A percentile compares a stretch with the other conserved stretches of the same genome.
phyloP scores from a whole-genome alignment of 2,797 vertebrate species.

The Gallirallus australis region DNA sequence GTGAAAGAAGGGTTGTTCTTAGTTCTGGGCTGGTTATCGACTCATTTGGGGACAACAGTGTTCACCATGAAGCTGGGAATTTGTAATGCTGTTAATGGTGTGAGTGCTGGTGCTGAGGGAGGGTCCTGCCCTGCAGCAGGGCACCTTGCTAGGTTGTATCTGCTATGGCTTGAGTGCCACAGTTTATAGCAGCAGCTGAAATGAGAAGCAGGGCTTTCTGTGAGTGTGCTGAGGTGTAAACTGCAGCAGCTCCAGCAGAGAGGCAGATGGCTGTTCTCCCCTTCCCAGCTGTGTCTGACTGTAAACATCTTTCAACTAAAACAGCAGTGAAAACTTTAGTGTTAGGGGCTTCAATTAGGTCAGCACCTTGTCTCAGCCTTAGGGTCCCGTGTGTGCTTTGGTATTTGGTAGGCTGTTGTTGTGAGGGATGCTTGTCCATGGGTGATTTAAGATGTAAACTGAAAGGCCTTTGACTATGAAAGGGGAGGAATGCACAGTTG shows the following conservation, averaged over 20 bases:
- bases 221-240: not conserved
- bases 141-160: fast-evolving
- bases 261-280: not conserved
- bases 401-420: not conserved
- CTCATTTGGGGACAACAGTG: not conserved
- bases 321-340: not conserved
- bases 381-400: not conserved
- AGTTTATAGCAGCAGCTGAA: not conserved
- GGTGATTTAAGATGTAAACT: not conserved
- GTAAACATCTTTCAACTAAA: not conserved
- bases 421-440: fast-evolving
- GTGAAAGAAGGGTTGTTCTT: not conserved
- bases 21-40: not conserved
- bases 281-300: not conserved
- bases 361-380: not conserved
- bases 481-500: fast-evolving
- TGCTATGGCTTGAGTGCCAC: not conserved
- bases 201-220: not conserved
- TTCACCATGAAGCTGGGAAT: fast-evolving
- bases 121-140: not conserved
- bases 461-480: not conserved
- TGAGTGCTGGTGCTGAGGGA: not conserved
- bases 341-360: not conserved
- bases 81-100: not conserved
- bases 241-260: not conserved